phyloP scores from a whole-genome alignment of 2,797 vertebrate genomes.

The Ctenosaura bakeri region DNA sequence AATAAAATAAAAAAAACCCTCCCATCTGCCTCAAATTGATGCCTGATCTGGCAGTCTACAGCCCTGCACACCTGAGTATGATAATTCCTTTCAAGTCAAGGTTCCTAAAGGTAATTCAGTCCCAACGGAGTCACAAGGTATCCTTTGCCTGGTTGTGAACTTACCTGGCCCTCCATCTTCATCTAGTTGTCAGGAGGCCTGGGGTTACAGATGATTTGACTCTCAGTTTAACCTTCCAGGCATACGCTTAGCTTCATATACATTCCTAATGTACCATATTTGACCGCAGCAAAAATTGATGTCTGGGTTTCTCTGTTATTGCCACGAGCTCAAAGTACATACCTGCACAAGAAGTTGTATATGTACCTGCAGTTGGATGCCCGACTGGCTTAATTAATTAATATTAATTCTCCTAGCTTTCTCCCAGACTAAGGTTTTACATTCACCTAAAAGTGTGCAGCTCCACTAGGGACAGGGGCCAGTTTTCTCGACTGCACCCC shows the following conservation, averaged over 20 bases:
- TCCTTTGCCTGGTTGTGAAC: slow-evolving; percentile 49
- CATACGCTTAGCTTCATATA: not conserved
- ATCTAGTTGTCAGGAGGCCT: slow-evolving; percentile 53
- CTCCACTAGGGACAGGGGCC: not conserved
- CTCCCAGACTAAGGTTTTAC: not conserved
- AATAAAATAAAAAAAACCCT: not conserved
- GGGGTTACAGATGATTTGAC: slow-evolving; percentile 32
- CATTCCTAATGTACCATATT: not conserved
- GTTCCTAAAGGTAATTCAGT: slow-evolving; percentile 54
- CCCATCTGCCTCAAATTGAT: not conserved
- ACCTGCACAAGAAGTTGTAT: not conserved
- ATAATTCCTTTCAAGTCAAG: slow-evolving; percentile 55
- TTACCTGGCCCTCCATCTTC: slow-evolving; percentile 52
- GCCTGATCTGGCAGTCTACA: slow-evolving; percentile 50
- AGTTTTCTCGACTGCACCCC: too few species aligned
- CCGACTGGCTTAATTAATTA: not conserved
- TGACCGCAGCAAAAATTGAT: not conserved
- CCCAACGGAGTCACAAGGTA: slow-evolving; percentile 37
- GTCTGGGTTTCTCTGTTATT: not conserved
- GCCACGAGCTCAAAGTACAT: not conserved
- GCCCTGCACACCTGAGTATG: not conserved
- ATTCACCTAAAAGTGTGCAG: not conserved
- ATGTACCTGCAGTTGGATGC: not conserved
- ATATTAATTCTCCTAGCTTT: not conserved
- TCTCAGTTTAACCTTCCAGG: slow-evolving; percentile 40